Evolutionary conservation across 2,888 invertebrate genomes (phyloP).

Genomic region (Lacanobia oleracea): DNA sequence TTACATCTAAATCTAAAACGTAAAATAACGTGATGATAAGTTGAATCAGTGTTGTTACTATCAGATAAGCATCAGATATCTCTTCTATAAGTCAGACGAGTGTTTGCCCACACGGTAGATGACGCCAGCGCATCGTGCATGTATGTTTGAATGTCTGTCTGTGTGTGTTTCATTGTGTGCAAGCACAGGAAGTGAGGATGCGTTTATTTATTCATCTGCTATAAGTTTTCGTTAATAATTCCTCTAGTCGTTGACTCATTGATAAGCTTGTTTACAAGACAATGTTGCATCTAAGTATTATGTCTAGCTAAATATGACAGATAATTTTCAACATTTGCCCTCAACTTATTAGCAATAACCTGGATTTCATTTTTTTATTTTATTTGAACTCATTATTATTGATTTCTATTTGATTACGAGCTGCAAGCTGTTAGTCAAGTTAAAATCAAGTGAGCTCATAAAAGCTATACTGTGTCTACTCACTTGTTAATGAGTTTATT

Average conservation of each 20-base stretch:
- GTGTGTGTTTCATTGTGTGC: slow-evolving; percentile 35
- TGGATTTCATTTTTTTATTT: slow-evolving; percentile 11
- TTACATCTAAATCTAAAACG: background rate
- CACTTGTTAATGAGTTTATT: slow-evolving; percentile 31
- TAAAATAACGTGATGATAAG: slow-evolving; percentile 19
- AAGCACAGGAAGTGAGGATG: slow-evolving; percentile 62
- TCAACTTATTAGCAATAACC: slow-evolving; percentile 6
- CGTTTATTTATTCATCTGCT: slow-evolving; percentile 66
- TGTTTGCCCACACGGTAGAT: slow-evolving; percentile 44
- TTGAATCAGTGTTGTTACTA: slow-evolving; percentile 46
- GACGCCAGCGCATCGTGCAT: slow-evolving; percentile 37
- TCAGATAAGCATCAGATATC: slow-evolving; percentile 54
- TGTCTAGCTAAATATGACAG: background rate
- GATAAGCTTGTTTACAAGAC: slow-evolving; percentile 60
- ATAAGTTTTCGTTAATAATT: slow-evolving; percentile 61
- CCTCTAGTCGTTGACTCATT: slow-evolving; percentile 52
- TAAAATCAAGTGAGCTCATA: slow-evolving; percentile 4
- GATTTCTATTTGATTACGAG: slow-evolving; percentile 17
- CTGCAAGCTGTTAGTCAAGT: slow-evolving; percentile 10
- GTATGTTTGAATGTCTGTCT: slow-evolving; percentile 3
- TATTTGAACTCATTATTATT: slow-evolving; percentile 16
- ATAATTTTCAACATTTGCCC: slow-evolving; percentile 27
- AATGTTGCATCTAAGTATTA: slow-evolving; percentile 43
- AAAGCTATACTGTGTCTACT: slow-evolving; percentile 15
- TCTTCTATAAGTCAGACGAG: slow-evolving; percentile 29